Evolutionary conservation across 1,140 invertebrate genomes (phyloP), one percentile per base, ranked within the genome.

Genomic region (Halotydeus destructor): DNA sequence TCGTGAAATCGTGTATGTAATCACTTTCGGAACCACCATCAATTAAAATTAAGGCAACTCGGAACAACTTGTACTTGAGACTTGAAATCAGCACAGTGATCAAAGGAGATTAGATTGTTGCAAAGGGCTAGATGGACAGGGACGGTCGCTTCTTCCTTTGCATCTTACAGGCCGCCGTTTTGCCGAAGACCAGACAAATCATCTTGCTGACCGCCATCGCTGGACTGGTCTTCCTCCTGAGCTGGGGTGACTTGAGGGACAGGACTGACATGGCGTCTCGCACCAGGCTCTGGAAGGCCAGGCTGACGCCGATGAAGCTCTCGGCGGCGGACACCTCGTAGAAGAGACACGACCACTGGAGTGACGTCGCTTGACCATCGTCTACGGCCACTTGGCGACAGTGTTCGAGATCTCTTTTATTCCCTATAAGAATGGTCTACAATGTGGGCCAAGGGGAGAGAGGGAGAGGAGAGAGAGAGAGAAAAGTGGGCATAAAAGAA

Each of bases 291-390:
- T 81, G 77, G 59, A 82, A 84, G 1, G 76, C 76, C 34, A 79
- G 60, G 27, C 71, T 74, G 0, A 80, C 76, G 19, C 76, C 76
- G 1, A 75, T 71, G 42, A 69, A 72, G 55, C 73, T 76, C 54
- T 82, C 78, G 12, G 78, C 78, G 11, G 78, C 78, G 38, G 77
- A 79, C 42, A 84, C 77, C 59, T 82, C 78, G 57, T 78, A 81
- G 58, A 81, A 82, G 54, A 78, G 77, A 55, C 78, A 82, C 12
- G 76, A 72, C 53, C 73, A 76, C 36, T 74, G 68, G 37, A 79
- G 56, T 0, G 78, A 78, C 27, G 79, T 50, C 55, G 79, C 75
- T 52, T 80, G 76, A 14, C 78, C 79, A 50, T 78, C 77, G 51
- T 78, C 76, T 8, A 79, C 75, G 9, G 14, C 23, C 4, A 46